phyloP scores from a whole-genome alignment of 2,888 invertebrate genomes.

The Chaitophorus viminalis region DNA sequence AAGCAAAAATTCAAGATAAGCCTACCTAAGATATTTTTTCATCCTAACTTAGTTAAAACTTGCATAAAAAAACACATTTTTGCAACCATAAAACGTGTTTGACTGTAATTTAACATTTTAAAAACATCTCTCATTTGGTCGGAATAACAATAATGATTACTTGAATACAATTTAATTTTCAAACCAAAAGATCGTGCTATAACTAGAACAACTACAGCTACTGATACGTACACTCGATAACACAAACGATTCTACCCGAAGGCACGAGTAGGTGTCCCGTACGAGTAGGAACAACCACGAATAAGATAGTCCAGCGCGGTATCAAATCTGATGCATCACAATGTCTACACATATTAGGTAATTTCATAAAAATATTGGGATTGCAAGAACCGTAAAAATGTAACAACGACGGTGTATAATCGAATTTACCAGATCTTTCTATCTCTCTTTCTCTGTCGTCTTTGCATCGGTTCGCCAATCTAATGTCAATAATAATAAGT shows the following conservation, averaged over 20 bases:
- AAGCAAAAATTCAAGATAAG: neutral
- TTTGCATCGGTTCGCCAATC: neutral
- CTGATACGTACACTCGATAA: neutral
- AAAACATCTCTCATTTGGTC: neutral
- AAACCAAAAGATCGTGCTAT: neutral
- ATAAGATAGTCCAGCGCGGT: neutral
- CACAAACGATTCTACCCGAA: neutral
- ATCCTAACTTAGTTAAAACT: neutral
- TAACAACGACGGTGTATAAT: too few relatives aligned
- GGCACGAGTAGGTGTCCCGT: neutral
- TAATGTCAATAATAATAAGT: slow-evolving; percentile 13
- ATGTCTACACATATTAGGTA: too few relatives aligned
- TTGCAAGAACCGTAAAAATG: neutral
- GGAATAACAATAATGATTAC: neutral
- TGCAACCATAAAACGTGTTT: slow-evolving; percentile 18
- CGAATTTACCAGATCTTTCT: neutral
- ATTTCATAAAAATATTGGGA: neutral
- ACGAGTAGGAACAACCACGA: neutral
- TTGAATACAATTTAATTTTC: neutral
- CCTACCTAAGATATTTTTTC: too few relatives aligned
- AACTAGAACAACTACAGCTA: neutral
- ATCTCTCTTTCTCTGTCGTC: neutral
- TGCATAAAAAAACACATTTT: slow-evolving; percentile 6
- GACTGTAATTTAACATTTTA: neutral
- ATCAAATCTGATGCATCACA: too few relatives aligned